Base-by-base conservation (phyloP, 2,888 invertebrate species). In the Nephrocerus scutellatus region DNA sequence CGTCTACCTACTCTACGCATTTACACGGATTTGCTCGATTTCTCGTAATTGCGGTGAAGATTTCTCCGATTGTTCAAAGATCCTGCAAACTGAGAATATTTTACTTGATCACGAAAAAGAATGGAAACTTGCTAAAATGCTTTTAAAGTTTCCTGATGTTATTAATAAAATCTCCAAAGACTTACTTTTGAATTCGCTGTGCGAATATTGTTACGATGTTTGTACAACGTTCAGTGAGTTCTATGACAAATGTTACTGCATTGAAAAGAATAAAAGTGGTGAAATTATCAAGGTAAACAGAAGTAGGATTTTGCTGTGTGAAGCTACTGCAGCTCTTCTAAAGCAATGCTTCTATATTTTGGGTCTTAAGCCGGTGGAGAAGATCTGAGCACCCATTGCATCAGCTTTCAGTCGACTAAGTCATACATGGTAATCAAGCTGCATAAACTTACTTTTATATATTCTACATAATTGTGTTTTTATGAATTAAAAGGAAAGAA, bases 241-340 rank as follows among this genome's bases (percentile, higher is more conserved):
- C 69, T 98, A 99, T 68, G 95, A 96, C 62, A 81, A 75, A 55
- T 99, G 98, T 68, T 98, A 97, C 62, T 97, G 97, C 62, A 82
- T 99, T 34, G 92, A 96, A 64, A 95, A 91, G 64, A 84, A 95
- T 66, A 74, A 79, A 45, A 73, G 71, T 26, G 92, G 92, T 0
- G 79, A 84, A 59, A 80, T 91, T 51, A 67, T 83, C 2, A 84
- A 84, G 59, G 79, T 97, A 7, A 82, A 92, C 63, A 80, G 82
- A 63, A 84, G 85, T 44, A 79, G 98, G 44, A 77, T 99, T 51
- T 75, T 95, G 53, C 72, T 98, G 3, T 87, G 91, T 59, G 96
- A 98, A 76, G 87, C 84, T 6, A 89, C 97, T 3, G 92, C 96
- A 4, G 74, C 76, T 43, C 72, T 95, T 20, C 81, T 98, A 77